Evolutionary conservation across 2,113 vertebrate species (phyloP), one percentile per base, ranked within the genome.

Genomic region (Apistogramma diplotaenia): DNA sequence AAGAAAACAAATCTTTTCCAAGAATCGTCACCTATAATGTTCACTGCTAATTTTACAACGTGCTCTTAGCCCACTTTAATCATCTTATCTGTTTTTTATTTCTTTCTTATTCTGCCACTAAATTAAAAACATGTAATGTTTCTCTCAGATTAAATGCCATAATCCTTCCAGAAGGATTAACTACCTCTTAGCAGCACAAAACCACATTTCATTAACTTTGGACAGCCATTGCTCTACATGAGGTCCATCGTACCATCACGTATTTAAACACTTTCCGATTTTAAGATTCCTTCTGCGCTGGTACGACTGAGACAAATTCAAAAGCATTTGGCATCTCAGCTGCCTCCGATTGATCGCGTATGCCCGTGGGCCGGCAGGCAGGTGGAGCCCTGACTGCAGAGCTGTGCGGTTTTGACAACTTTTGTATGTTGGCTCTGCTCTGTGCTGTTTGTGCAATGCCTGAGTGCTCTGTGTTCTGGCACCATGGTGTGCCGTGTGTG

Each of bases 381-480:
- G 84, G 76, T 84, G 83, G 81, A 82, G 62, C 83, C 85, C 84
- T 77, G 76, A 84, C 79, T 79, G 73, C 81, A 59, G 81, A 84
- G 78, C 85, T 70, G 70, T 77, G 51, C 53, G 76, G 25, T 84
- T 85, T 71, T 80, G 79, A 89, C 87, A 88, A 84, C 89, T 87
- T 89, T 85, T 87, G 88, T 85, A 84, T 89, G 73, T 87, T 87
- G 86, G 82, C 83, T 88, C 33, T 33, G 78, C 91, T 88, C 80
- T 51, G 81, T 27, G 33, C 77, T 89, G 86, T 91, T 91, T 78
- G 79, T 76, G 87, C 55, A 46, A 75, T 74, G 89, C 85, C 76
- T 55, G 74, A 55, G 75, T 80, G 92, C 82, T 82, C 89, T 78
- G 79, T 90, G 87, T 92, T 92, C 89, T 90, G 88, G 85, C 87